Evolutionary conservation across 1,140 invertebrate species (phyloP).

Genomic region (Kradibia gibbosae): DNA sequence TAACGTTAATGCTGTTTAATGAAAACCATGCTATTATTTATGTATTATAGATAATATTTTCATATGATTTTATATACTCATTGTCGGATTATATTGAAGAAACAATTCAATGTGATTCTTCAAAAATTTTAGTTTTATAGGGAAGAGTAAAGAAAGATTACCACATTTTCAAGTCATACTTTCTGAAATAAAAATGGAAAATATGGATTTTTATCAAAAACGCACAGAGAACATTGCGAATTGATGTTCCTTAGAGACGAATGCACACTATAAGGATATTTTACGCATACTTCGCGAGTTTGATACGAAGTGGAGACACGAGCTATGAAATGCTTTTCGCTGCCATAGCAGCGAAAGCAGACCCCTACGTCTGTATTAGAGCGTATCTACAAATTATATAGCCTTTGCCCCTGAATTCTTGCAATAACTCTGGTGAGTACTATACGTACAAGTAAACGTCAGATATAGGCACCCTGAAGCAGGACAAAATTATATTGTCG

Average conservation of each 20-base stretch:
- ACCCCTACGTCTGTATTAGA: constrained; percentile 53
- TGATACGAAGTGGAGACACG: constrained; percentile 43
- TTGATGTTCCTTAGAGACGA: not conserved
- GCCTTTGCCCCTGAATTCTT: constrained; percentile 55
- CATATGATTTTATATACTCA: too few relatives aligned
- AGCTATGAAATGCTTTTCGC: constrained; percentile 10
- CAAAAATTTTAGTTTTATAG: too few relatives aligned
- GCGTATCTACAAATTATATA: constrained; percentile 52
- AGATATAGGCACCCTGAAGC: constrained; percentile 11
- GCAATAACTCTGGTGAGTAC: constrained; percentile 55
- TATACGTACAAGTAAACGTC: constrained; percentile 52
- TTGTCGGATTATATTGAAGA: too few relatives aligned
- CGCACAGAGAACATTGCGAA: not conserved
- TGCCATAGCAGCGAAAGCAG: not conserved
- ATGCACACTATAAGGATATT: constrained; percentile 16
- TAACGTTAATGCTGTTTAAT: too few relatives aligned
- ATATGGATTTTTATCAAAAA: not conserved
- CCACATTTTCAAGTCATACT: not conserved
- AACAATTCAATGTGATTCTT: too few relatives aligned
- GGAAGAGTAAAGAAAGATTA: not conserved
- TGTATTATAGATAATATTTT: too few relatives aligned
- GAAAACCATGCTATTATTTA: too few relatives aligned
- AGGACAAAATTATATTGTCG: constrained; percentile 34
- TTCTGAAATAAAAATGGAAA: not conserved
- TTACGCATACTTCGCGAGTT: constrained; percentile 54